Percentiles rank a stretch among this genome's conserved stretches.
phyloP scores from a whole-genome alignment of 2,797 vertebrate genomes.

The Anguilla obscura region DNA sequence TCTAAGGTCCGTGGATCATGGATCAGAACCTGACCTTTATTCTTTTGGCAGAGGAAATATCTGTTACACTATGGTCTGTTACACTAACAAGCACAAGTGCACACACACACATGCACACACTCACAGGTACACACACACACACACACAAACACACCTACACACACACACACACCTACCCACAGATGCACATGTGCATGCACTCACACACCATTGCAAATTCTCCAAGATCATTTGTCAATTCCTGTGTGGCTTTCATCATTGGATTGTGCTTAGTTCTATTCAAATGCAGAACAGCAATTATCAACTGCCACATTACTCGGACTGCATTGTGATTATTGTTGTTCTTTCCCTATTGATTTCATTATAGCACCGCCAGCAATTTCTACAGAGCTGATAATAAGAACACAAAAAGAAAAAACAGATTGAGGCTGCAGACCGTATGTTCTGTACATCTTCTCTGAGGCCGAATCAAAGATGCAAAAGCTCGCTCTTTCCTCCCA shows the following conservation, averaged over 20 bases:
- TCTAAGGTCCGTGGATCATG: neutral
- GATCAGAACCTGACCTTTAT: neutral
- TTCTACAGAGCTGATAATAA: conserved; percentile 1
- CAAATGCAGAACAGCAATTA: conserved; percentile 13
- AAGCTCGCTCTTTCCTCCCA: neutral
- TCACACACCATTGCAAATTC: neutral
- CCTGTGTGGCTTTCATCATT: neutral
- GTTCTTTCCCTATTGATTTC: neutral
- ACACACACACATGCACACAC: neutral
- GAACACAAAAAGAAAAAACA: neutral
- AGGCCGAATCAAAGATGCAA: neutral
- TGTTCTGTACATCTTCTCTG: neutral
- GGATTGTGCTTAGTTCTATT: neutral
- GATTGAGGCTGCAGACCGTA: neutral
- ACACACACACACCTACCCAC: no score
- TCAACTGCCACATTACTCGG: neutral
- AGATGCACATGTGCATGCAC: neutral
- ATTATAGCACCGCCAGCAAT: neutral
- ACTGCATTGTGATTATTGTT: conserved; percentile 8
- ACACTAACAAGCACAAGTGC: neutral
- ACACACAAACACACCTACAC: neutral
- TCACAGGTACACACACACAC: neutral
- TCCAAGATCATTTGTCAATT: neutral
- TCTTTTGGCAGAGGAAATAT: neutral
- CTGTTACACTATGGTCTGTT: neutral